Conservation (phyloP, 2,888 invertebrate genomes). For the Copidosoma aretas region DNA sequence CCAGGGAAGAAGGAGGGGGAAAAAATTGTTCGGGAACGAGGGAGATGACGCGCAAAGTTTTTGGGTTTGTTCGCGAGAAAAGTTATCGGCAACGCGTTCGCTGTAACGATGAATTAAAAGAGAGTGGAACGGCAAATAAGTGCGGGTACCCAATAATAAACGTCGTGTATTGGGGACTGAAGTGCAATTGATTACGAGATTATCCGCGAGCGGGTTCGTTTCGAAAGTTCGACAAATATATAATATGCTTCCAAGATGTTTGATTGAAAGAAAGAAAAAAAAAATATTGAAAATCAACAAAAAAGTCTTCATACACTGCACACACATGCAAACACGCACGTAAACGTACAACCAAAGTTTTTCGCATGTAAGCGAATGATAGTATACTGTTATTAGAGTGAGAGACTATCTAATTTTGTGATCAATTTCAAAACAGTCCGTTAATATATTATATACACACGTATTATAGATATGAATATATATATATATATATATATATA, state of each 20-base stretch:
- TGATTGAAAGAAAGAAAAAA: not conserved
- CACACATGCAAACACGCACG: conserved; percentile 10
- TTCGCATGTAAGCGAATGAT: not conserved
- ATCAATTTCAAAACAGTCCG: not conserved
- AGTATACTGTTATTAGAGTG: not conserved
- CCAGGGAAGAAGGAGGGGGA: not conserved
- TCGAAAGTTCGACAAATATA: no score
- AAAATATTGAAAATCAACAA: no score
- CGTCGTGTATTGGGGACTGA: conserved; percentile 14
- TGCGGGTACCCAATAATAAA: no score
- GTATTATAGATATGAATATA: not conserved
- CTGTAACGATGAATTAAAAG: no score
- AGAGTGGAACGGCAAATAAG: no score
- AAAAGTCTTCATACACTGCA: no score
- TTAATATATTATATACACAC: not conserved
- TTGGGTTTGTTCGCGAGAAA: no score
- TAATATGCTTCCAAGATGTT: no score
- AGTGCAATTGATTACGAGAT: conserved; percentile 32
- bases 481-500: not conserved
- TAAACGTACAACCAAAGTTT: conserved; percentile 1
- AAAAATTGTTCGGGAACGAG: not conserved
- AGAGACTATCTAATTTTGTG: not conserved
- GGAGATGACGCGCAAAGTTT: no score
- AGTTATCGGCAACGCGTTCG: no score
- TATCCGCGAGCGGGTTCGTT: no score